Conservation (phyloP, 2,888 invertebrate genomes). For the Orthosia gothica region DNA sequence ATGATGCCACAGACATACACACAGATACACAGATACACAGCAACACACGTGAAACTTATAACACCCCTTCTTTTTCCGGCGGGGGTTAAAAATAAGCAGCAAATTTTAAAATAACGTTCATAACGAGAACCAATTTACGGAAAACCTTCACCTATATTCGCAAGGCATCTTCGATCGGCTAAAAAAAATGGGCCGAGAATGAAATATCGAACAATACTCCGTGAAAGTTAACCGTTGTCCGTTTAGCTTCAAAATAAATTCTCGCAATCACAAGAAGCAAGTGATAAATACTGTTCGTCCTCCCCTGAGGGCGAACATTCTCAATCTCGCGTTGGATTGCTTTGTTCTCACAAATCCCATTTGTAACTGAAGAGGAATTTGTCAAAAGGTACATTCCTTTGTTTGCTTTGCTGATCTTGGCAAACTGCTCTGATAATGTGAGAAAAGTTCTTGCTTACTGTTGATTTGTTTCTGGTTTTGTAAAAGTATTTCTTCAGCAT, state of each 20-base stretch:
- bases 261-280: constrained; percentile 43
- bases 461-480: not conserved
- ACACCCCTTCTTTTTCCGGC: too few relatives aligned
- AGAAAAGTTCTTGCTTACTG: not conserved
- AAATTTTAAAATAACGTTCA: not conserved
- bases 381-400: constrained; percentile 58
- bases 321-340: constrained; percentile 71
- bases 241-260: constrained; percentile 56
- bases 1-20: too few relatives aligned
- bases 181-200: constrained; percentile 27
- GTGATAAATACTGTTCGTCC: constrained; percentile 72
- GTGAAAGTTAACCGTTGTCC: constrained; percentile 39
- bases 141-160: constrained; percentile 32
- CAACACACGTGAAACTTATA: too few relatives aligned
- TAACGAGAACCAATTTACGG: not conserved
- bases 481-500: too few relatives aligned
- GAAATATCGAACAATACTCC: constrained; percentile 33
- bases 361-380: constrained; percentile 67
- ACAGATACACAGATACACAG: too few relatives aligned
- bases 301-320: constrained; percentile 64
- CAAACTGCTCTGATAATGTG: constrained; percentile 13
- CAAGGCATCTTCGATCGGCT: not conserved
- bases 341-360: constrained; percentile 66
- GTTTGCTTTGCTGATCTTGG: constrained; percentile 46
- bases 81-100: not conserved